Evolutionary conservation across 2,797 vertebrate species (phyloP), one percentile per base, ranked within the genome.

Genomic region (Gambelia wislizenii): DNA sequence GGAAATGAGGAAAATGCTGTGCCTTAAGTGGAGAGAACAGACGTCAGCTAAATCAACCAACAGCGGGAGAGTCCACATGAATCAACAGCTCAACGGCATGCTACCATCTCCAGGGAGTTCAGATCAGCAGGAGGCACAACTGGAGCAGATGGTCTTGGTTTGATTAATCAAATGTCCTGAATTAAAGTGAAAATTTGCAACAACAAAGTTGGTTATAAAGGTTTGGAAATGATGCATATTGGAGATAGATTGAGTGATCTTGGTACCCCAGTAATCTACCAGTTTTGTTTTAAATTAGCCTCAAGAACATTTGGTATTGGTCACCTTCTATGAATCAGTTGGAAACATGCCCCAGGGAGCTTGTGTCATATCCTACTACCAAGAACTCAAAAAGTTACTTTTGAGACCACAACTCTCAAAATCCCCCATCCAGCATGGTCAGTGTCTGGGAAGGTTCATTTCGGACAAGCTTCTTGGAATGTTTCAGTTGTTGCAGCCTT

Each of bases 121-220:
- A 90, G 93, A 95, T 92, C 94, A 93, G 94, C 93, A 91, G 94
- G 95, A 94, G 92, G 82, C 78, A 69, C 87, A 89, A 52, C 88
- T 92, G 92, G 88, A 95, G 91, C 96, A 96, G 95, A 96, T 96
- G 95, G 95, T 93, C 93, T 69, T 91, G 91, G 93, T 94, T 94
- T 94, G 95, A 95, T 96, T 95, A 94, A 94, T 94, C 92, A 91
- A 94, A 93, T 91, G 90, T 87, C 92, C 92, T 56, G 87, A 95
- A 94, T 95, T 93, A 94, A 92, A 95, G 91, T 88, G 90, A 80
- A 85, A 89, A 93, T 47, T 47, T 92, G 82, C 91, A 0, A 8
- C 84, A 91, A 59, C 2, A 88, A 93, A 87, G 39, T 76, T 67
- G 85, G 90, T 70, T 92, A 72, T 1, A 69, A 86, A 92, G 90